Base-by-base conservation (phyloP, 2,888 invertebrate species). In the Muscina levida region DNA sequence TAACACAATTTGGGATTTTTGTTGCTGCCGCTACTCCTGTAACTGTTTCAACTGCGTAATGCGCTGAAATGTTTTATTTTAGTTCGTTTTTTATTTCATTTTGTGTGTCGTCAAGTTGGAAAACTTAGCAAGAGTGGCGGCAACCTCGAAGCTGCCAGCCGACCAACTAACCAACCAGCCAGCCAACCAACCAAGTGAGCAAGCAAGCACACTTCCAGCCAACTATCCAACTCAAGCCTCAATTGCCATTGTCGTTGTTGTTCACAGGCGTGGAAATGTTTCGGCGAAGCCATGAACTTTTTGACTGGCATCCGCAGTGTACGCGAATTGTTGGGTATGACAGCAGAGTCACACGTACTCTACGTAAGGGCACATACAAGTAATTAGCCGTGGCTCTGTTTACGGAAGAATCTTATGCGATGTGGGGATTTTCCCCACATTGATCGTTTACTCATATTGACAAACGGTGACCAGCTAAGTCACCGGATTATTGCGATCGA, bases 91-190 rank as follows among this genome's bases (percentile, higher is more conserved):
- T 56, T 22, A 42, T 37, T 24, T 26, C n/a, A 26, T 59, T 56
- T 39, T 15, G 26, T 67, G 24, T 37, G 53, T 39, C 56, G 44
- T 56, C 42, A 74, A 59, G 46, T 72, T 46, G 57, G 62, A 62
- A 59, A 76, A 68, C 66, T 72, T 67, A 71, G 62, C 74, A 67
- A 71, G n/a, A n/a, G 57, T 70, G 77, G 46, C 70, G 70, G 77
- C 70, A 72, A 79, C 75, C 65, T 72, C 73, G 73, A 81, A 62
- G 56, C 65, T 74, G 73, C 66, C 44, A 57, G 56, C 51, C 51
- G n/a, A 56, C 15, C 24, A 26, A 26, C 39, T 39, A 42, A 15
- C 31, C 57, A 15, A 6, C 57, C 57, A 37, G 37, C 31, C 57
- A 37, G 17, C 57, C 57, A 37, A 37, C 62, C 62, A 39, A n/a